These are phyloP conservation scores for Molossus alvarezi DNA, from an alignment of 2,797 vertebrate genomes.

Conservation along the genomic window DNA sequence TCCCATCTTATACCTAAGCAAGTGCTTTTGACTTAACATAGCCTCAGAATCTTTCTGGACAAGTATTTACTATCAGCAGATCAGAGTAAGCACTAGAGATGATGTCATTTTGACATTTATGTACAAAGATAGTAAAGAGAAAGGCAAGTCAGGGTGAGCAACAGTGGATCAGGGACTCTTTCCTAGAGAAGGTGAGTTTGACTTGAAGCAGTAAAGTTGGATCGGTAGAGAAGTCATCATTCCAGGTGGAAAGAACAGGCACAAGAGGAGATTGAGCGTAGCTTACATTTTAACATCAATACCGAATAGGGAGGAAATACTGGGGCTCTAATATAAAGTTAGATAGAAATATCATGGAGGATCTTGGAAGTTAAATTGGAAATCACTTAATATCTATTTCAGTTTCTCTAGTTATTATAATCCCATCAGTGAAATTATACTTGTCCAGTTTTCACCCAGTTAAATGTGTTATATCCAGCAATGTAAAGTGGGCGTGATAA, in stretches of 20 bases:
- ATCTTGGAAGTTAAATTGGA: not conserved
- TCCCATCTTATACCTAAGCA: not conserved
- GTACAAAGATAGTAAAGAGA: not conserved
- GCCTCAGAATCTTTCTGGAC: slow-evolving; percentile 10
- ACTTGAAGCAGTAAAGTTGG: not conserved
- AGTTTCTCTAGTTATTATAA: not conserved
- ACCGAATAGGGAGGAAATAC: not conserved
- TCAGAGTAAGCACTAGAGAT: not conserved
- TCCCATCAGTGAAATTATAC: not conserved
- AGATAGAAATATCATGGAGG: not conserved
- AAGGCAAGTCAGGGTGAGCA: not conserved
- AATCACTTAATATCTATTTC: not conserved
- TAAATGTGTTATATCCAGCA: slow-evolving; percentile 5
- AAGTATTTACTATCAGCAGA: not conserved
- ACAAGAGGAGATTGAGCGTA: not conserved
- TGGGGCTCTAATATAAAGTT: not conserved
- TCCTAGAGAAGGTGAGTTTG: not conserved
- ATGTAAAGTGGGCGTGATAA: not conserved
- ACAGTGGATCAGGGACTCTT: not conserved
- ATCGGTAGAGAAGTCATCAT: not conserved
- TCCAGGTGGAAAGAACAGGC: not conserved
- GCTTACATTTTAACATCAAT: not conserved
- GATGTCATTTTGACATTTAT: not conserved
- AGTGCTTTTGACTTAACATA: not conserved
- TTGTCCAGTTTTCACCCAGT: slow-evolving; percentile 14